Evolutionary conservation across 1,140 invertebrate species (phyloP).

Genomic region (Euwallacea similis): DNA sequence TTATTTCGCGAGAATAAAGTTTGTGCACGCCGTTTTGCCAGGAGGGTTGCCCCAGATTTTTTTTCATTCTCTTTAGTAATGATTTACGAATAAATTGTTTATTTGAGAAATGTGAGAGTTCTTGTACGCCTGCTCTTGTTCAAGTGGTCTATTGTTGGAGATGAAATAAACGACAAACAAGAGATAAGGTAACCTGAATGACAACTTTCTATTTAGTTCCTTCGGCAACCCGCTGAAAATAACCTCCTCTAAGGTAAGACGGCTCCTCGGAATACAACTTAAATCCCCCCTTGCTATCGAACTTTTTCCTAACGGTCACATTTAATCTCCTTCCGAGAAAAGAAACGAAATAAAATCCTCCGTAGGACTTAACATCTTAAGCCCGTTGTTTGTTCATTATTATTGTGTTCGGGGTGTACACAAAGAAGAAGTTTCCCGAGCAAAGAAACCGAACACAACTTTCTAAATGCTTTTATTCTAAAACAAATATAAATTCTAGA

Average conservation of each 20-base stretch:
- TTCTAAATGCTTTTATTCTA: slow-evolving; percentile 27
- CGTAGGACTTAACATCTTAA: slow-evolving; percentile 26
- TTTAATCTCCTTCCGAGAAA: slow-evolving; percentile 28
- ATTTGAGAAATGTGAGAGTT: too few relatives aligned
- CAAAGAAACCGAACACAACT: slow-evolving; percentile 23
- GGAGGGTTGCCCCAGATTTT: too few relatives aligned
- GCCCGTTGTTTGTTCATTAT: slow-evolving; percentile 30
- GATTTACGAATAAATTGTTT: too few relatives aligned
- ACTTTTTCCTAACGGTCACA: slow-evolving; percentile 26
- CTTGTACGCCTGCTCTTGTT: too few relatives aligned
- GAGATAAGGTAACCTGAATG: not conserved
- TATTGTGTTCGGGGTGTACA: slow-evolving; percentile 17
- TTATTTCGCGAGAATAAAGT: slow-evolving; percentile 1
- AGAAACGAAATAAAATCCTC: slow-evolving; percentile 24
- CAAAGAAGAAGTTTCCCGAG: slow-evolving; percentile 19
- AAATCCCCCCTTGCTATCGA: slow-evolving; percentile 22
- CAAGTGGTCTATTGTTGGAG: too few relatives aligned
- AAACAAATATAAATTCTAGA: slow-evolving; percentile 24
- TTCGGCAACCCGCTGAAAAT: not conserved
- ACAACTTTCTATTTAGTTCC: not conserved
- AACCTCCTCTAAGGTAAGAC: slow-evolving; percentile 5
- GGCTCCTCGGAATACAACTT: slow-evolving; percentile 15
- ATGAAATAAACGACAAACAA: too few relatives aligned
- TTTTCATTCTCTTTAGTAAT: too few relatives aligned
- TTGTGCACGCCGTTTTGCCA: not conserved